Percentiles rank a stretch among this genome's conserved stretches.
Conservation (phyloP, 2,888 invertebrate species). For the Hirtodrosophila duncani region DNA sequence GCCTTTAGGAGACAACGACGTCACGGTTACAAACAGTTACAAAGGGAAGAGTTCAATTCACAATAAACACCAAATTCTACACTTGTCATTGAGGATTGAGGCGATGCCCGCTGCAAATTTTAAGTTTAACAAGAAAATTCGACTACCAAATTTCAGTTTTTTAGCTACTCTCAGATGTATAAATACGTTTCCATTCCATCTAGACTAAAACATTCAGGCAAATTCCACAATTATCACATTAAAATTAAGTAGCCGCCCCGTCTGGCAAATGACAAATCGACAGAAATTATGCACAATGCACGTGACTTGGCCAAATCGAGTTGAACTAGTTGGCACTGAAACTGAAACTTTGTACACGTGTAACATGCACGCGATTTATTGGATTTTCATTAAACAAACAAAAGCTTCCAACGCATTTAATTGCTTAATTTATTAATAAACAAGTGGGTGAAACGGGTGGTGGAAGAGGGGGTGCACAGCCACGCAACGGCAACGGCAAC, state of each 20-base stretch:
- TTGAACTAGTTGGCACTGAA: not conserved
- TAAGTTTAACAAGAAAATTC: too few relatives aligned
- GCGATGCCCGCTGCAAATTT: too few relatives aligned
- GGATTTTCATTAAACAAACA: constrained; percentile 66
- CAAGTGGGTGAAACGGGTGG: constrained; percentile 22
- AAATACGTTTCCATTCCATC: too few relatives aligned
- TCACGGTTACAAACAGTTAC: too few relatives aligned
- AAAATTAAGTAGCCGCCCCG: constrained; percentile 33
- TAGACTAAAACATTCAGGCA: too few relatives aligned
- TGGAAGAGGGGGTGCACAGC: constrained; percentile 7
- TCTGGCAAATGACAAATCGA: constrained; percentile 17
- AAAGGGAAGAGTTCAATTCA: too few relatives aligned
- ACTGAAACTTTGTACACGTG: constrained; percentile 8
- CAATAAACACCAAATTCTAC: too few relatives aligned
- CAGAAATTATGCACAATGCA: constrained; percentile 59
- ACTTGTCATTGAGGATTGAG: too few relatives aligned
- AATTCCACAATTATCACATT: constrained; percentile 31
- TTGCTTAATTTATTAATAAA: constrained; percentile 72
- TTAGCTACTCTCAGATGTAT: too few relatives aligned
- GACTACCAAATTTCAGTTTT: too few relatives aligned
- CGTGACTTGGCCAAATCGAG: constrained; percentile 52
- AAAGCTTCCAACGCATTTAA: constrained; percentile 57
- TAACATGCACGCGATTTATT: constrained; percentile 49
- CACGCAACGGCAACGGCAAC: too few relatives aligned
- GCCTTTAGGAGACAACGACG: too few relatives aligned